These are phyloP conservation scores for Elanoides forficatus DNA, from an alignment of 2,113 vertebrate species.

Conservation along the genomic window DNA sequence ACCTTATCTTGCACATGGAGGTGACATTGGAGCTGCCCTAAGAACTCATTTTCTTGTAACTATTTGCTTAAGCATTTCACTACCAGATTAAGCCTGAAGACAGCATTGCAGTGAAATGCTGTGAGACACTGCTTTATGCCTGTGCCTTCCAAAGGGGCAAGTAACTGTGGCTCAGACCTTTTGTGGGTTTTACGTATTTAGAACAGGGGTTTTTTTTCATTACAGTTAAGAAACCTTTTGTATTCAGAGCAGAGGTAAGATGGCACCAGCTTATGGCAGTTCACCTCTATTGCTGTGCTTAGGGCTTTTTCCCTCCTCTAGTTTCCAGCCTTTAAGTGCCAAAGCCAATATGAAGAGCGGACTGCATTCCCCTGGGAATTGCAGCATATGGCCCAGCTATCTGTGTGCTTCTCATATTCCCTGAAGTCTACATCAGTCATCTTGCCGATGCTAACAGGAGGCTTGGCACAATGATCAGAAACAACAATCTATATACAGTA, in stretches of 20 bases:
- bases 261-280: background rate
- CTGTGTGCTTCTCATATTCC: background rate
- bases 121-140: background rate
- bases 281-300: background rate
- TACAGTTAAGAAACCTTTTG: background rate
- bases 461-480: background rate
- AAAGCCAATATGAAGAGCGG: background rate
- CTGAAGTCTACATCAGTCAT: background rate
- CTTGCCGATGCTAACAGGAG: background rate
- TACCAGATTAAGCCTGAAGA: conserved; percentile 8
- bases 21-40: background rate
- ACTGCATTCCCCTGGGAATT: background rate
- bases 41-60: conserved; percentile 12
- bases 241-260: background rate
- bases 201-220: background rate
- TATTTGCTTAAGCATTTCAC: conserved; percentile 31
- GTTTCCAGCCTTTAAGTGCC: background rate
- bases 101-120: background rate
- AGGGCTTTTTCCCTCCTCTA: background rate
- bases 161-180: background rate
- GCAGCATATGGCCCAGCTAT: background rate
- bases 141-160: background rate
- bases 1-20: background rate
- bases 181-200: background rate
- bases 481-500: background rate